Evolutionary conservation across 1,140 invertebrate genomes (phyloP), one percentile per base, ranked within the genome.

Genomic region (Uloborus diversus): DNA sequence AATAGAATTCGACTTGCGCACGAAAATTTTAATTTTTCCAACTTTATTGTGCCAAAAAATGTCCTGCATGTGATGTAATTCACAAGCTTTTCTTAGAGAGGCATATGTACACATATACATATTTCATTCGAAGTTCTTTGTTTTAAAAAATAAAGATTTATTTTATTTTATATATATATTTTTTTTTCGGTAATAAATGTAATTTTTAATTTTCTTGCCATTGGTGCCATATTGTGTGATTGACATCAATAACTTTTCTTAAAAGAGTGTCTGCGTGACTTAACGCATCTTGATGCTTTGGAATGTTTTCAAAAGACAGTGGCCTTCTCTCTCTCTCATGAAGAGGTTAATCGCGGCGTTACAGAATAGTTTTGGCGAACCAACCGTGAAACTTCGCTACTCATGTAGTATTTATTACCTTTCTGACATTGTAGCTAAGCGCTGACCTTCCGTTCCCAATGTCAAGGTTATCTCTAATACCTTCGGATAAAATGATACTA

Each of bases 361-460:
- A 75, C 61, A 75, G 71, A 75, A 75, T 75, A 62, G 37, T 75
- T 75, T 75, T 62, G 59, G 71, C 27, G 71, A 75, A 51, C 71
- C 71, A 75, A 62, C 33, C 71, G 71, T 75, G 71, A 75, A 75
- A 75, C 64, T 75, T 75, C 59, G 57, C 49, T 61, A n/a, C 53
- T 49, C 20, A 71, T 71, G 69, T 53, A 59, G n/a, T 75, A 75
- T 75, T 75, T 75, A 75, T 75, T 62, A 64, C 71, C 59, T 64
- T n/a, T 57, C 71, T 75, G 57, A 75, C 71, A 75, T 75, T 75
- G 71, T 75, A 64, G 71, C 69, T 35, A 61, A 61, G 56, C 71
- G 35, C 64, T 75, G 71, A 75, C 71, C 71, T 75, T 75, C 71
- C 71, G 71, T 75, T 64, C 59, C 33, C 71, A 75, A 59, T 75